Evolutionary conservation across 2,113 vertebrate genomes (phyloP).

Genomic region (Anolis carolinensis): DNA sequence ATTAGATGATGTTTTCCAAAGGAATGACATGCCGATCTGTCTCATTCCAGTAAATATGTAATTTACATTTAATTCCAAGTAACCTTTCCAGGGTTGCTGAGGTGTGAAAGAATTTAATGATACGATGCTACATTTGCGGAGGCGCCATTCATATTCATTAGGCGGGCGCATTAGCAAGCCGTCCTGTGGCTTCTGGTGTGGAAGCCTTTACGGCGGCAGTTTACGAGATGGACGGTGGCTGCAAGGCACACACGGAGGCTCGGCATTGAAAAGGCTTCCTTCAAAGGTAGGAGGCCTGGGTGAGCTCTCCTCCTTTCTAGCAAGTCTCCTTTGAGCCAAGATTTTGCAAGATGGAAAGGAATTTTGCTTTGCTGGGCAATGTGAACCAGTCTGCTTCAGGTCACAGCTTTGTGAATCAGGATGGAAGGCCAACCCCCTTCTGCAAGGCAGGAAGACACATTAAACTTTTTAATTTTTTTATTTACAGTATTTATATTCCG

Average conservation of each 20-base stretch:
- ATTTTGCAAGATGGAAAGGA: not conserved
- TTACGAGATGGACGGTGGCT: conserved; percentile 56
- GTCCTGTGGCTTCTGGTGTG: conserved; percentile 58
- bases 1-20: conserved; percentile 65
- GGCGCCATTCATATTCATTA: conserved; percentile 89
- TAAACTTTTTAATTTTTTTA: too few relatives aligned
- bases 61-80: conserved; percentile 87
- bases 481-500: too few relatives aligned
- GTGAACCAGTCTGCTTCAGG: not conserved
- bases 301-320: too few relatives aligned
- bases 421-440: conserved; percentile 17
- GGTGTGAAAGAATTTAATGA: conserved; percentile 85
- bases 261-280: accelerated
- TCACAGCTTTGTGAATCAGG: not conserved
- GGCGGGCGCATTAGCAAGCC: conserved; percentile 72
- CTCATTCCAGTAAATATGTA: conserved; percentile 84
- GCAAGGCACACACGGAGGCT: accelerated
- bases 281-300: too few relatives aligned
- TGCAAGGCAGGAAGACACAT: too few relatives aligned
- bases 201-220: conserved; percentile 52
- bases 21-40: conserved; percentile 72
- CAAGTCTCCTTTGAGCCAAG: not conserved
- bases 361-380: not conserved
- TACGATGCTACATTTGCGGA: conserved; percentile 74
- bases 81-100: conserved; percentile 79